Evolutionary conservation across 2,797 vertebrate genomes (phyloP), one percentile per base, ranked within the genome.

Genomic region (Pipistrellus pipistrellus): DNA sequence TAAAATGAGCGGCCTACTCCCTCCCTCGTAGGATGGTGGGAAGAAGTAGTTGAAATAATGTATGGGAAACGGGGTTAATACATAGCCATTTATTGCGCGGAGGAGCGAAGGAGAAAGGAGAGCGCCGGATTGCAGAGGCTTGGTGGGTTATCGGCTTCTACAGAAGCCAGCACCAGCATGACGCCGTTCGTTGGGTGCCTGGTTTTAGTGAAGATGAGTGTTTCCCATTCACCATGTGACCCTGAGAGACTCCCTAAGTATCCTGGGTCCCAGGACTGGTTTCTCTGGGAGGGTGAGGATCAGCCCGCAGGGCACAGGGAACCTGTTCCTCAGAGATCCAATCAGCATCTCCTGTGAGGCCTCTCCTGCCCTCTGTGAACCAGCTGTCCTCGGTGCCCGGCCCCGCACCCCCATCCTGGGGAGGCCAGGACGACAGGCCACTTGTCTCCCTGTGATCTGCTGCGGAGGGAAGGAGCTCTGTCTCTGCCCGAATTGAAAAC

Each of bases 381-480:
- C 72, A 64, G 83, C 75, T 62, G 66, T 64, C 89, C 72, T 95
- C 83, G 85, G 86, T 83, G 71, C 55, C 44, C 81, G 84, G 78
- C 23, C 88, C 35, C 15, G 64, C 1, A 10, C 64, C 85, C 75
- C 69, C 44, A 15, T 93, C 80, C 83, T 38, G 18, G 64, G 53
- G 91, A 92, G 90, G 93, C 73, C 89, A 82, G 59, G 71, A 95
- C 96, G 94, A 97, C 96, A 96, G 95, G 96, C 82, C 59, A 46
- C 78, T 48, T 94, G 91, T 91, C 82, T 94, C 85, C 59, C 59
- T 30, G 73, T 94, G 84, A 95, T 95, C 85, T 38, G 41, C 88
- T 44, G 87, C 9, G 4, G 17, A 57, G 78, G 5, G 73, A 91
- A 93, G 88, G 75, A 94, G 87, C 80, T 76, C 8, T 71, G 68